Evolutionary conservation across 2,888 invertebrate species (phyloP).

Genomic region (Sesamia inferens): DNA sequence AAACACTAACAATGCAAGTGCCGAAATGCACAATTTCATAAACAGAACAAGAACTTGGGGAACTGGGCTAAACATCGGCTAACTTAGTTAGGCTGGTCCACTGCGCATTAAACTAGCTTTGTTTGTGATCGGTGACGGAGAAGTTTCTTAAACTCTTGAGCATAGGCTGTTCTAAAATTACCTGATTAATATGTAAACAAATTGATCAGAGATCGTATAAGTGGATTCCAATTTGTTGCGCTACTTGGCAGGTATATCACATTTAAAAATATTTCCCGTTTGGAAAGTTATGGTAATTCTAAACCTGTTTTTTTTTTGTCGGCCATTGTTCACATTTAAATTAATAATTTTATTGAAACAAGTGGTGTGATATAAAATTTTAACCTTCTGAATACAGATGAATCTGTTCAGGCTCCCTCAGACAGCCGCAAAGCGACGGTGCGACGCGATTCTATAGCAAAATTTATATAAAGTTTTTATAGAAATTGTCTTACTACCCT

Average conservation of each 20-base stretch:
- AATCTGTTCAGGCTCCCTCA: neutral
- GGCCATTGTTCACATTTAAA: no score
- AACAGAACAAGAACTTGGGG: constrained; percentile 42
- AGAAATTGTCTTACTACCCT: neutral
- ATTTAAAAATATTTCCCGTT: neutral
- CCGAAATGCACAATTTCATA: constrained; percentile 60
- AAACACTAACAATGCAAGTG: constrained; percentile 43
- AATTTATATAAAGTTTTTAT: neutral
- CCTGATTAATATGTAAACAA: neutral
- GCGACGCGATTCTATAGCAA: neutral
- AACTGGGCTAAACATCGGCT: constrained; percentile 58
- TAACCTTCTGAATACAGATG: neutral
- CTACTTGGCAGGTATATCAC: neutral
- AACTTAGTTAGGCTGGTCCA: constrained; percentile 53
- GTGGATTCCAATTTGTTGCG: neutral
- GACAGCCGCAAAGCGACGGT: neutral
- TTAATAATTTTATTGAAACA: no score
- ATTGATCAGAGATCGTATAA: neutral
- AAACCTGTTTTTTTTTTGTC: neutral
- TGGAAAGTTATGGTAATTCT: neutral
- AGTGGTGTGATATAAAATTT: no score
- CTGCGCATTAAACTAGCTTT: constrained; percentile 19
- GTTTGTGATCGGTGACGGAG: constrained; percentile 38
- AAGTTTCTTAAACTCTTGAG: constrained; percentile 23
- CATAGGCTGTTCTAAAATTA: neutral